Base-by-base conservation (phyloP, 2,888 invertebrate species). In the Melanophora roralis region DNA sequence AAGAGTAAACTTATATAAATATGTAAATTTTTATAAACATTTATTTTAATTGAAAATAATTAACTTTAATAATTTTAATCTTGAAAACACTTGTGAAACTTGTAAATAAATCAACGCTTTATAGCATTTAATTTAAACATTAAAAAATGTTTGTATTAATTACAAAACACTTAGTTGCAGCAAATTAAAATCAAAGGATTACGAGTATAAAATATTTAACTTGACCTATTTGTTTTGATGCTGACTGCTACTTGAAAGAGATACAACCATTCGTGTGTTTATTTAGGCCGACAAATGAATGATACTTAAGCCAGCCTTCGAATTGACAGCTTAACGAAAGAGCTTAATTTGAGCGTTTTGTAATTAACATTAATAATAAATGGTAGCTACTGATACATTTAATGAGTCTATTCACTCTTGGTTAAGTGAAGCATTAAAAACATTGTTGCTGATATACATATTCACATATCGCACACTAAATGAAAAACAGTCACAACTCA, bases 261-360 rank as follows among this genome's bases (percentile, higher is more conserved):
- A 51, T 32, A 9, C 34, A 53, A 49, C 27, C 32, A 53, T 32
- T 34, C 43, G 43, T 34, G 23, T 27, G 19, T 45, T 8, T n/a
- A 38, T 23, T 47, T 12, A 23, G 23, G 36, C 36, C 27, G 2
- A 12, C 32, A 36, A 27, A 14, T 14, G 45, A 4, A 16, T 19
- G 21, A 5, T 34, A 45, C 23, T 2, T 14, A 32, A 16, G 12
- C 27, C 62, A 60, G 51, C 38, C 38, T 21, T 43, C 11, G n/a
- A n/a, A n/a, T n/a, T n/a, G n/a, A n/a, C 14, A 62, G 47, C 59
- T 72, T 51, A 68, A 74, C 65, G 69, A 60, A 74, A 74, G 60
- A 74, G 60, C 71, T 79, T 79, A 75, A 79, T 79, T 75, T 47
- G 45, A 69, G 47, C 65, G 71, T 60, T 69, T 79, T 53, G 27